These are phyloP conservation scores for Semicossyphus pulcher DNA, from an alignment of 2,113 vertebrate species.

Conservation along the genomic window DNA sequence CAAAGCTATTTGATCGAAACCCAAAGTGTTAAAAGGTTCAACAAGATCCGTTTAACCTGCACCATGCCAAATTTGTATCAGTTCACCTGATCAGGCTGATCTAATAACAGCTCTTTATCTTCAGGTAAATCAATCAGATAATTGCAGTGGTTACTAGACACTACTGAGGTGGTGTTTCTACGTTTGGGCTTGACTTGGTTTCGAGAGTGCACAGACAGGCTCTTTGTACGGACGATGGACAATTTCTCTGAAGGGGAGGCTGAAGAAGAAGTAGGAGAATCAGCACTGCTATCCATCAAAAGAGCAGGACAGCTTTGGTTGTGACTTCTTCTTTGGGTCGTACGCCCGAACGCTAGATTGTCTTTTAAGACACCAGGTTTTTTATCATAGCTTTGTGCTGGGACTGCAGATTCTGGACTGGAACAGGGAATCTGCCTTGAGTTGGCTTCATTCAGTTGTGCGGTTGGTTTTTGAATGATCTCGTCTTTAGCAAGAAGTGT, in stretches of 20 bases:
- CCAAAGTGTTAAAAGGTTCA: too few species aligned
- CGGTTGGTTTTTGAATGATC: rapidly evolving
- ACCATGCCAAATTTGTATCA: too few species aligned
- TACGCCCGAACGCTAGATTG: rapidly evolving
- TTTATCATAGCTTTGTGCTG: not conserved
- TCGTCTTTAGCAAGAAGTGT: not conserved
- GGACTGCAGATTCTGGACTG: not conserved
- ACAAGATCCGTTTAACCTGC: too few species aligned
- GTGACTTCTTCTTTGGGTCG: not conserved
- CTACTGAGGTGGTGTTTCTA: not conserved
- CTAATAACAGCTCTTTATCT: not conserved
- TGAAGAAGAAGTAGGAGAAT: not conserved
- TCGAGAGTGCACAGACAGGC: rapidly evolving
- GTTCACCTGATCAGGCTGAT: not conserved
- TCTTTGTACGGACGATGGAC: rapidly evolving
- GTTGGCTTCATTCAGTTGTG: not conserved
- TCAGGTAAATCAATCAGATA: rapidly evolving
- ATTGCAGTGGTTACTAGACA: rapidly evolving
- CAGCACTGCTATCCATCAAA: not conserved
- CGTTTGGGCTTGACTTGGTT: rapidly evolving
- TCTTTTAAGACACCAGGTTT: not conserved
- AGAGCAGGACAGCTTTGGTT: not conserved
- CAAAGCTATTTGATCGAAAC: too few species aligned
- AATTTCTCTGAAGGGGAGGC: not conserved
- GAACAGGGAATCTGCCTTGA: not conserved